A percentile compares a stretch with the other conserved stretches of the same genome.
Evolutionary conservation across 2,797 vertebrate species (phyloP).

Genomic region (Podarcis siculus): DNA sequence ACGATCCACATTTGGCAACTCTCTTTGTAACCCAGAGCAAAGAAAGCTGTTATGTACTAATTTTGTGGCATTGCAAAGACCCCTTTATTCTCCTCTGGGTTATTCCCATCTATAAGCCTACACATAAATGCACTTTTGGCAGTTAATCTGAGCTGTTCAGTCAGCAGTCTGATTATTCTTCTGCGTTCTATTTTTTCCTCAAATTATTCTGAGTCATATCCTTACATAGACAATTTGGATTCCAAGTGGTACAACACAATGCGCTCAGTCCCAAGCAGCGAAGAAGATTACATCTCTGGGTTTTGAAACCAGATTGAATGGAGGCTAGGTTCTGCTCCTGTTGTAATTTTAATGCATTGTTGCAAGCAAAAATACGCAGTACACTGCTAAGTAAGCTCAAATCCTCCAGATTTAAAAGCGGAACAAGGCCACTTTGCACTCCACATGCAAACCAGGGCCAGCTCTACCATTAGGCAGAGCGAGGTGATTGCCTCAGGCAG

Average conservation of each 20-base stretch:
- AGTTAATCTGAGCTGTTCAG: constrained; percentile 29
- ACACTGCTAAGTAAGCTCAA: neutral
- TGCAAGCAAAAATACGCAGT: neutral
- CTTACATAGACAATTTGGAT: constrained; percentile 39
- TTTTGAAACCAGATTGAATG: neutral
- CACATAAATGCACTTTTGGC: constrained; percentile 39
- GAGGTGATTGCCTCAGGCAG: too few relatives aligned
- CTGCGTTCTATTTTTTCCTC: constrained; percentile 30
- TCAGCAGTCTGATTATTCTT: constrained; percentile 32
- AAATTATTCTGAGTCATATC: constrained; percentile 43
- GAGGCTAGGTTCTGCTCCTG: neutral
- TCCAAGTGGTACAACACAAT: constrained; percentile 1
- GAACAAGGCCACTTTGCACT: neutral
- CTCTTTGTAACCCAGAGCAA: constrained; percentile 24
- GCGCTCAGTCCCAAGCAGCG: neutral
- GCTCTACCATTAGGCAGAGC: neutral
- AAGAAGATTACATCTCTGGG: neutral
- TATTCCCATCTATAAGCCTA: constrained; percentile 36
- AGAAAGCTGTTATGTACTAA: constrained; percentile 23
- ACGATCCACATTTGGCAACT: constrained; percentile 12
- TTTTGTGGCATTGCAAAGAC: constrained; percentile 24
- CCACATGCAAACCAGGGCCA: neutral
- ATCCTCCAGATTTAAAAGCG: neutral
- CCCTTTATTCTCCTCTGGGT: constrained; percentile 30
- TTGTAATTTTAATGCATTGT: neutral